Conservation (phyloP, 2,113 vertebrate genomes). For the Sylvia atricapilla region DNA sequence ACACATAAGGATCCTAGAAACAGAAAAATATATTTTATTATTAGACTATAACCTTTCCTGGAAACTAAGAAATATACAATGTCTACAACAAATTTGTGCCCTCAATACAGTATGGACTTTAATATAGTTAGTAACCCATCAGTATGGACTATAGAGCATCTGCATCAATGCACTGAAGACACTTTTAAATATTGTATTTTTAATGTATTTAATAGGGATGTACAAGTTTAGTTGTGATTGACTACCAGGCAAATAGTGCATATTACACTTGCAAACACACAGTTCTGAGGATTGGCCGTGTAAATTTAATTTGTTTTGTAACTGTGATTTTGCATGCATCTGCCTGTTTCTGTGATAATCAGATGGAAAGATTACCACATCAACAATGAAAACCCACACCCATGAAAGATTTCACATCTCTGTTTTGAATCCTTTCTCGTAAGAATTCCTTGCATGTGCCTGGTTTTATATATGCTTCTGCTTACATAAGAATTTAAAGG, state of each 20-base stretch:
- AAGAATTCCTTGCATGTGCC: neutral
- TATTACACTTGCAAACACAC: neutral
- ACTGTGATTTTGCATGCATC: neutral
- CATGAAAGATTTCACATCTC: neutral
- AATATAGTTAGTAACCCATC: neutral
- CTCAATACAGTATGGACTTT: neutral
- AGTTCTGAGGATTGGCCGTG: neutral
- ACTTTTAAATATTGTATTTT: neutral
- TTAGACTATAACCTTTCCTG: neutral
- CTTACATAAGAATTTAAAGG: neutral
- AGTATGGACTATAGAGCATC: neutral
- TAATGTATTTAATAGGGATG: neutral
- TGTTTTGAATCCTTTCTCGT: neutral
- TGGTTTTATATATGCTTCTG: neutral
- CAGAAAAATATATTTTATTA: neutral
- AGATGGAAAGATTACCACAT: neutral
- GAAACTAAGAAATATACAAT: neutral
- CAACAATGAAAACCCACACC: neutral
- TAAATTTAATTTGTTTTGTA: constrained; percentile 26
- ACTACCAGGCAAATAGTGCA: neutral
- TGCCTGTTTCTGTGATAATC: neutral
- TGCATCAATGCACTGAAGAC: neutral
- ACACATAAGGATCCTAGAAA: neutral
- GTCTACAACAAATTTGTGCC: neutral
- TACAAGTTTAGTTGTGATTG: neutral